These are phyloP conservation scores for Hydriomena furcata DNA, from an alignment of 2,888 invertebrate genomes.

Conservation along the genomic window DNA sequence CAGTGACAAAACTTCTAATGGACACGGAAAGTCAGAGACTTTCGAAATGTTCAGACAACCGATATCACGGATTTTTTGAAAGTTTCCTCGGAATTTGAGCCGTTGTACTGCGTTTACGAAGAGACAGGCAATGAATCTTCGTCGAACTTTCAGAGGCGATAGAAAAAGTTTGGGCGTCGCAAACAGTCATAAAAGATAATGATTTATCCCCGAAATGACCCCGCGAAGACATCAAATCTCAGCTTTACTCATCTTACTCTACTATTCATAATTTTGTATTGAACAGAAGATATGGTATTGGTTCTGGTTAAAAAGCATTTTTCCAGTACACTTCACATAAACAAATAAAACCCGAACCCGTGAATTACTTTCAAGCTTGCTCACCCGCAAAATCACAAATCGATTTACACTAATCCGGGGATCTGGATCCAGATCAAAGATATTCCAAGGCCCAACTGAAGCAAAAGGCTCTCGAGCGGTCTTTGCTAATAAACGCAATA, in stretches of 20 bases:
- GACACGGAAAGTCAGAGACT: conserved; percentile 45
- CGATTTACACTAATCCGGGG: conserved; percentile 31
- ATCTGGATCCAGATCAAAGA: conserved; percentile 28
- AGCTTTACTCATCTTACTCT: not conserved
- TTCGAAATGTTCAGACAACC: conserved; percentile 34
- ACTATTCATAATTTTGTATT: not conserved
- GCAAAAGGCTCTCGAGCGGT: conserved; percentile 25
- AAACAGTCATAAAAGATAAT: conserved; percentile 37
- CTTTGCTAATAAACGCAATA: conserved; percentile 26
- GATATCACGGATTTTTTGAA: conserved; percentile 49
- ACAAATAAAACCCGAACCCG: conserved; percentile 14
- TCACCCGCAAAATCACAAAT: conserved; percentile 24
- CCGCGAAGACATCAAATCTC: conserved; percentile 7
- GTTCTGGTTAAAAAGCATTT: conserved; percentile 7
- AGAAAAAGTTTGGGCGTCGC: conserved; percentile 46
- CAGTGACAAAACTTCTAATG: conserved; percentile 36
- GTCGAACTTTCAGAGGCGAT: conserved; percentile 49
- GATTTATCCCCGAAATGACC: conserved; percentile 33
- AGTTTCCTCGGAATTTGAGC: conserved; percentile 37
- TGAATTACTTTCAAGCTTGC: conserved; percentile 13
- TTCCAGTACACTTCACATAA: conserved; percentile 12
- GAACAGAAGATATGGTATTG: too few relatives aligned
- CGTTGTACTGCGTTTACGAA: conserved; percentile 39
- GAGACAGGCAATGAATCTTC: conserved; percentile 54
- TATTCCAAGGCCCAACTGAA: conserved; percentile 19